Base-by-base conservation (phyloP, 2,888 invertebrate species). In the Tuberolachnus salignus region DNA sequence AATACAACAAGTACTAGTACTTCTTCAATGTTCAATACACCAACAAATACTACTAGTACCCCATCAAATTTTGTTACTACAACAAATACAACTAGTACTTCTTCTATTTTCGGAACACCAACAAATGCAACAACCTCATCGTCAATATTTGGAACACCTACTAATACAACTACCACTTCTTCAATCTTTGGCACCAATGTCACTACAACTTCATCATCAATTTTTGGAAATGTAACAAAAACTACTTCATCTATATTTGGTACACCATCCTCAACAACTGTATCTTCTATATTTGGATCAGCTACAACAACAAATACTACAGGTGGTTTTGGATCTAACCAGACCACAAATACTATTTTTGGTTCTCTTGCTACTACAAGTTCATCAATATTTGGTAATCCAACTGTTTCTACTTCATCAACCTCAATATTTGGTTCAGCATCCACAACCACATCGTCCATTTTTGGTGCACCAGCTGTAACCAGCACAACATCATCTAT, bases 251-350 rank as follows among this genome's bases (percentile, higher is more conserved):
- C 73, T 73, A 53, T 73, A 53, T 73, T 73, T 63, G 63, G 73
- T 9, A n/a, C 61, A 13, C 21, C 73, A 13, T 42, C 70, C 21
- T 3, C 63, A 21, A 73, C 73, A 9, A 73, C 63, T 14, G 63
- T 53, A 16, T 63, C 72, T 61, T 51, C 73, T 16, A 63, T 73
- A 21, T 73, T 73, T 84, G 51, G 69, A 59, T 69, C 80, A 51
- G 21, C 69, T 42, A 19, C 80, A 70, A 69, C 80, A 51, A 59
- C 59, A 59, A 66, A 46, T 34, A 69, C 59, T 49, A 55, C 80
- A 49, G 44, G 61, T 64, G 81, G 81, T 46, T 82, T 82, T 74
- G 82, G 82, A 21, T 70, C 82, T 21, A 57, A 81, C 46, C 53
- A 81, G 14, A 81, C 81, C 8, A 81, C 81, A 4, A 44, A 53